Base-by-base conservation (phyloP, 2,797 vertebrate species). In the Cetoscarus ocellatus region DNA sequence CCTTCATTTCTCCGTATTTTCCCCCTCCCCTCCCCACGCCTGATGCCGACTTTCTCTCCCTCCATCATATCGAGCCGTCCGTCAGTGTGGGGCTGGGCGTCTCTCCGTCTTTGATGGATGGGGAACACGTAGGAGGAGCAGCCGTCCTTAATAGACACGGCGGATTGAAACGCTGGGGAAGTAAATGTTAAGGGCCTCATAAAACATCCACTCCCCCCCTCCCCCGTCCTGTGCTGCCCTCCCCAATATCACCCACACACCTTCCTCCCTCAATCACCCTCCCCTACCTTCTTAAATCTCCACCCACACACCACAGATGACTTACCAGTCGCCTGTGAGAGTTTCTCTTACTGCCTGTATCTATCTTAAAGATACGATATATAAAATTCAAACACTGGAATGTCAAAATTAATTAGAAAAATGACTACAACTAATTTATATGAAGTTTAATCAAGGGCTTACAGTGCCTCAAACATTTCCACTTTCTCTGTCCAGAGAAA, bases 141-240 rank as follows among this genome's bases (percentile, higher is more conserved):
- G 90, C 88, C 90, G 79, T 84, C 90, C 90, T 91, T 95, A 94
- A 94, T 94, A 93, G 93, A 94, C 92, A 93, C 70, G 87, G 87
- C 73, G 91, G 92, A 95, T 94, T 93, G 93, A 95, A 93, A 91
- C 89, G 88, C 91, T 64, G 83, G 84, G 84, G 93, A 93, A 93
- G 93, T 94, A 95, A 94, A 95, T 95, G 93, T 94, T 95, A 95
- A 95, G 91, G 91, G 93, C 92, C 94, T 94, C 93, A 87, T 95
- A 95, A 95, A 95, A 90, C 93, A 93, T 91, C 91, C 79, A 85
- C 89, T 84, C 83, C 90, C 88, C 86, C 84, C 86, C 84, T 50
- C 84, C 91, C 86, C 82, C 69, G 51, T 86, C 79, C 76, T 76
- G 44, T 45, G 47, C 81, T 44, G 55, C 83, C 72, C 82, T 67